Evolutionary conservation across 2,113 vertebrate genomes (phyloP), one percentile per base, ranked within the genome.

Genomic region (Odocoileus hemionus): DNA sequence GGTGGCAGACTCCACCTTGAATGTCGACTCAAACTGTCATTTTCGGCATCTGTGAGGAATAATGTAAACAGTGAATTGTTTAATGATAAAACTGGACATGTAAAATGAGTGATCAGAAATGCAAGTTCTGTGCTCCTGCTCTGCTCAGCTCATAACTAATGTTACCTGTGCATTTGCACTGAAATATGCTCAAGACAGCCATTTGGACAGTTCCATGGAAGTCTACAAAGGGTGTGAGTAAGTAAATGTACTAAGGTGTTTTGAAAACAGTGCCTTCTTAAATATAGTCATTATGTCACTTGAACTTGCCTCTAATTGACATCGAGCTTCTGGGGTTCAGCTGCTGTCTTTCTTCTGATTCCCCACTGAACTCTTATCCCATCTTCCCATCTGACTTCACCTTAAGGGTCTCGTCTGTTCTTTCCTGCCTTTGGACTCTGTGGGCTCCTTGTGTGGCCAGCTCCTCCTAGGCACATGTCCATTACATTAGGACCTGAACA

Each of bases 31-130:
- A 97, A 67, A 86, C 79, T 39, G 7, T 86, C 93, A 80, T 83
- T 80, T 96, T 86, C 83, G 11, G 95, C 89, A 98, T 97, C 97
- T 98, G 98, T 98, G 87, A 80, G 89, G 86, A 97, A 95, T 58
- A 96, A 97, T 33, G 47, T 91, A 79, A 93, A 97, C 16, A 87
- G 60, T 28, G 1, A 89, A 76, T 61, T 84, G 64, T 91, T 94
- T 89, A 79, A n/a, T 84, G 52, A 39, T 28, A 14, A 93, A 45
- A 80, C 23, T 4, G 23, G 92, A 52, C 79, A 57, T 36, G 14
- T 83, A 60, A 92, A 87, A 58, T 23, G 26, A 91, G 16, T 25
- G 47, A 33, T 93, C 60, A 96, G 57, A 93, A 95, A 28, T 28
- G 19, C 33, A 55, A 39, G 9, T 23, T 45, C 33, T 91, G 16